Conservation (phyloP, 2,113 vertebrate species). For the Pachyramphus minor region DNA sequence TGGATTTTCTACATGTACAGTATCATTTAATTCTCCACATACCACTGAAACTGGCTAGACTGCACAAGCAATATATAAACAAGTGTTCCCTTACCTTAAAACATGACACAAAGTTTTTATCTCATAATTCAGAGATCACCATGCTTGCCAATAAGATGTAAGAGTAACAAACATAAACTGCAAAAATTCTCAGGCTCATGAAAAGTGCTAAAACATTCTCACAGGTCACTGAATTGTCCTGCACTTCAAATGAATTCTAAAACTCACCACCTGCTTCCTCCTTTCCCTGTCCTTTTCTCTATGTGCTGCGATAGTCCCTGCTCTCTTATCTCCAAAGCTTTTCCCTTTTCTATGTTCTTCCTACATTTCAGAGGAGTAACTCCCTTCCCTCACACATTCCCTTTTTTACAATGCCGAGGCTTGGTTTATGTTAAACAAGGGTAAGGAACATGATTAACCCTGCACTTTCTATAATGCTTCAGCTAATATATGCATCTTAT, state of each 20-base stretch:
- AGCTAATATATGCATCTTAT: not conserved
- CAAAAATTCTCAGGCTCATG: not conserved
- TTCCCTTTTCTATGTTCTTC: not conserved
- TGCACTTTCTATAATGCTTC: not conserved
- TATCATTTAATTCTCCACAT: not conserved
- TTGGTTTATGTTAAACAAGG: not conserved
- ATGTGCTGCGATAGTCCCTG: not conserved
- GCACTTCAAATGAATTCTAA: slow-evolving; percentile 25
- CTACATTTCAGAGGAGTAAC: not conserved
- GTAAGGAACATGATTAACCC: not conserved
- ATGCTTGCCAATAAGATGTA: not conserved
- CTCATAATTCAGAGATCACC: not conserved
- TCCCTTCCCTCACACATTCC: not conserved
- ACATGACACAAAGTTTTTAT: not conserved
- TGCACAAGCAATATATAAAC: not conserved
- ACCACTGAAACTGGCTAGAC: not conserved
- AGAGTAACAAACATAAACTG: not conserved
- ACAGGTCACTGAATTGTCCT: slow-evolving; percentile 10
- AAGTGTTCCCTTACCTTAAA: not conserved
- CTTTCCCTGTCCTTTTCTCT: not conserved
- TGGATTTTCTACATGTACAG: not conserved
- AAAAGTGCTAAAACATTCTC: not conserved
- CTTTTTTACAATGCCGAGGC: not conserved
- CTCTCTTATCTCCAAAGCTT: slow-evolving; percentile 4
- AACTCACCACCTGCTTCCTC: slow-evolving; percentile 3